Evolutionary conservation across 2,113 vertebrate species (phyloP).

Genomic region (Pteruthius melanotis): DNA sequence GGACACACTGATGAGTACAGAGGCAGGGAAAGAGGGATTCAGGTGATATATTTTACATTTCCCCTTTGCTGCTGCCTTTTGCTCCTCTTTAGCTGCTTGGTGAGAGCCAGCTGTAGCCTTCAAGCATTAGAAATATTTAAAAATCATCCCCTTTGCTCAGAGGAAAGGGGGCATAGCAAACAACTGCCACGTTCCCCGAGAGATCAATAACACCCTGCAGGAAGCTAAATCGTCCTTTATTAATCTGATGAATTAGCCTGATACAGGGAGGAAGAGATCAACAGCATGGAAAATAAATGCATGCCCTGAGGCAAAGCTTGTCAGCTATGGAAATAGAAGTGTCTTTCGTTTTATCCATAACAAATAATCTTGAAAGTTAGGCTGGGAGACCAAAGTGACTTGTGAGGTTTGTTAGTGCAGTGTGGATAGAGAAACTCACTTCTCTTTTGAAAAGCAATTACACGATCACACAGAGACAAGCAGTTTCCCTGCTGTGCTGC

Average conservation of each 20-base stretch:
- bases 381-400: slow-evolving; percentile 39
- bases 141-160: slow-evolving; percentile 5
- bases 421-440: background rate
- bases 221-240: slow-evolving; percentile 62
- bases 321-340: slow-evolving; percentile 54
- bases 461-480: slow-evolving; percentile 11
- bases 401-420: slow-evolving; percentile 23
- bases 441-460: slow-evolving; percentile 47
- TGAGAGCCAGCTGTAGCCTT: background rate
- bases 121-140: slow-evolving; percentile 29
- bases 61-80: background rate
- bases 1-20: background rate
- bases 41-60: background rate
- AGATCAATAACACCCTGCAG: slow-evolving; percentile 56
- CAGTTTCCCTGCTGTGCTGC: slow-evolving; percentile 13
- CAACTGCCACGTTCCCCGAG: background rate
- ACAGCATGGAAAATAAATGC: slow-evolving; percentile 61
- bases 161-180: slow-evolving; percentile 1
- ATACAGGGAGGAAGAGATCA: slow-evolving; percentile 51
- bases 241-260: slow-evolving; percentile 64
- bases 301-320: slow-evolving; percentile 52
- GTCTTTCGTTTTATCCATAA: slow-evolving; percentile 52
- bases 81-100: background rate
- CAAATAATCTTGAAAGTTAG: slow-evolving; percentile 49
- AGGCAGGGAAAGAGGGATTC: background rate